Base-by-base conservation (phyloP, 2,797 vertebrate species). In the Distichodus sexfasciatus region DNA sequence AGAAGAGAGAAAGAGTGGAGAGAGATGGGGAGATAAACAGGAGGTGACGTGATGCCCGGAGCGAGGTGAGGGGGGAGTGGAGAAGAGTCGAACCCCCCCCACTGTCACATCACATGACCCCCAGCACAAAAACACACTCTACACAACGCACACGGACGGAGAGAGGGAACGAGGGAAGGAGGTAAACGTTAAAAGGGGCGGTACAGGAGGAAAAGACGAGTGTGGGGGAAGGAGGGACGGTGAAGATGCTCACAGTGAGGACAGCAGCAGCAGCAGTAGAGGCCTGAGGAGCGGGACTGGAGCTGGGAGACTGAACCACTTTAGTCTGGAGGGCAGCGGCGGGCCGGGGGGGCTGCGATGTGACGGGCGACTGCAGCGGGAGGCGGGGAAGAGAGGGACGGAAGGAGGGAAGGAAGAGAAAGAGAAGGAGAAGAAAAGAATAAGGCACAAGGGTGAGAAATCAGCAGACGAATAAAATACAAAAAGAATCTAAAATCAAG, bases 11-110 rank as follows among this genome's bases (percentile, higher is more conserved):
- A 80, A 88, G 81, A 79, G 85, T n/a, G 88, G n/a, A 40, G 77
- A 73, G 81, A 87, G 86, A 88, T 82, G 87, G 82, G 76, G 84
- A 88, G 84, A 90, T 89, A 90, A 91, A 91, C 89, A 88, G 75
- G 87, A 91, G 77, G 82, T 90, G 88, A 91, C 86, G 88, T 86
- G 71, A 77, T 33, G 86, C 78, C 91, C 79, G 78, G 83, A 90
- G 87, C 88, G 86, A 90, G 88, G 88, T 89, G 85, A 91, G 84
- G 50, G n/a, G 86, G 89, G 87, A 88, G 88, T 82, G 84, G 85
- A 82, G 85, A 85, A 81, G 84, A 75, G 79, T 77, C 80, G 79
- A 79, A 81, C 77, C 77, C 66, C 80, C 75, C 64, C 75, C 83
- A 80, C 88, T 89, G 89, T 91, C 89, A 91, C 87, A 87, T 90